phyloP scores from a whole-genome alignment of 2,888 invertebrate species.

The Acleris emargana region DNA sequence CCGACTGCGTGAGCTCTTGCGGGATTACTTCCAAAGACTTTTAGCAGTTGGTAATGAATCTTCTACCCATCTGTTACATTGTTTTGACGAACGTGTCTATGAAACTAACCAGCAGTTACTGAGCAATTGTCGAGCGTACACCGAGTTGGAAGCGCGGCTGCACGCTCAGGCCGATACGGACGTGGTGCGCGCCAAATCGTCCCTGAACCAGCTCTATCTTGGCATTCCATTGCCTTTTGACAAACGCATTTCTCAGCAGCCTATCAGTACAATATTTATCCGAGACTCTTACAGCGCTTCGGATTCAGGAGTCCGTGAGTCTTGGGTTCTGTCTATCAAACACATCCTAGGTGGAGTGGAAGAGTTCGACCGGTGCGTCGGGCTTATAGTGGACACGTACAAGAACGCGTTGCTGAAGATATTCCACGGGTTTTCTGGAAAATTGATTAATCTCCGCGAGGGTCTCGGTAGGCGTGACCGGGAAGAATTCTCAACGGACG shows the following conservation, averaged over 20 bases:
- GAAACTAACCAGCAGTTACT: slow-evolving; percentile 70
- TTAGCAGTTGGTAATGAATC: slow-evolving; percentile 57
- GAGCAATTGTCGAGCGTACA: slow-evolving; percentile 65
- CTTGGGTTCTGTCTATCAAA: slow-evolving; percentile 39
- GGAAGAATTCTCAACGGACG: slow-evolving; percentile 39
- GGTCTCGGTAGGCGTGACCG: slow-evolving; percentile 42
- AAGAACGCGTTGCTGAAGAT: slow-evolving; percentile 54
- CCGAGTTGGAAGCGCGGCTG: slow-evolving; percentile 63
- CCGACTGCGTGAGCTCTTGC: slow-evolving; percentile 56
- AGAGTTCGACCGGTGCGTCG: slow-evolving; percentile 53
- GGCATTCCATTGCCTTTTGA: slow-evolving; percentile 45
- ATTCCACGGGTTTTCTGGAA: slow-evolving; percentile 53
- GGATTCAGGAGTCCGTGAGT: slow-evolving; percentile 2
- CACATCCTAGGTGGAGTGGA: slow-evolving; percentile 45
- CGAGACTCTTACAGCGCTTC: not conserved
- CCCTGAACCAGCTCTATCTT: slow-evolving; percentile 60
- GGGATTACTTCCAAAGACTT: slow-evolving; percentile 60
- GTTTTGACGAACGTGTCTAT: slow-evolving; percentile 68
- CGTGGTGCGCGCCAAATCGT: slow-evolving; percentile 52
- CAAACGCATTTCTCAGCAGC: slow-evolving; percentile 39
- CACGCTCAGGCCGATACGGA: slow-evolving; percentile 56
- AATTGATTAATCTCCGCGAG: slow-evolving; percentile 53
- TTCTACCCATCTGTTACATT: slow-evolving; percentile 63
- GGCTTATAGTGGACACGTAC: slow-evolving; percentile 58
- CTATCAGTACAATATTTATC: too few species aligned